Evolutionary conservation across 2,888 invertebrate species (phyloP).

Genomic region (Pachycephus smyrnensis): DNA sequence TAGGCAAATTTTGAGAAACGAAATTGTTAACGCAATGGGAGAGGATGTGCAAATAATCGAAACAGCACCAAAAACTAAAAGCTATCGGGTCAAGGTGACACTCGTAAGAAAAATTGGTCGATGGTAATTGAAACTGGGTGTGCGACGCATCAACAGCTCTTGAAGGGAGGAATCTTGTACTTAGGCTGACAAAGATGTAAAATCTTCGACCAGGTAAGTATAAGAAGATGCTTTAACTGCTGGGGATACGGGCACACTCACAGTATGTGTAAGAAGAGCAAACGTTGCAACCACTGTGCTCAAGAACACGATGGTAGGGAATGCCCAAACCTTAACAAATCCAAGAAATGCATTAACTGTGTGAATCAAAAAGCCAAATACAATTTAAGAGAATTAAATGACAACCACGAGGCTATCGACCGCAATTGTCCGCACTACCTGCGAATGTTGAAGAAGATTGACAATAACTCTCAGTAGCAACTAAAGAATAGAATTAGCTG

Average conservation of each 20-base stretch:
- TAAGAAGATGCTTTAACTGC: conserved; percentile 11
- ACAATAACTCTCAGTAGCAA: conserved; percentile 8
- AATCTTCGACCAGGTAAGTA: neutral
- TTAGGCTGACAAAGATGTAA: conserved; percentile 3
- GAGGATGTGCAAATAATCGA: neutral
- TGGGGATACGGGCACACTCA: conserved; percentile 10
- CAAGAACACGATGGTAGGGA: neutral
- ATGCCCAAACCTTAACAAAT: too few species aligned
- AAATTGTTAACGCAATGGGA: neutral
- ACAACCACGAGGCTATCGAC: conserved; percentile 9
- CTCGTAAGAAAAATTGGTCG: conserved; percentile 5
- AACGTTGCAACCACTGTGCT: conserved; percentile 7
- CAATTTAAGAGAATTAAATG: conserved; percentile 7
- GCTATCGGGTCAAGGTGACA: neutral
- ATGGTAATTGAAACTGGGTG: neutral
- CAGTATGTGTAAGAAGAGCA: conserved; percentile 2
- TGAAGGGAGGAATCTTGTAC: conserved; percentile 1
- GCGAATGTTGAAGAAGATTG: conserved; percentile 7
- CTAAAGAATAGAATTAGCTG: neutral
- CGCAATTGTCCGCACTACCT: conserved; percentile 9
- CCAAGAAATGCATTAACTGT: conserved; percentile 8
- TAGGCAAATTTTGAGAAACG: neutral
- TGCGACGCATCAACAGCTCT: conserved; percentile 9
- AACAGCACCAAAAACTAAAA: neutral
- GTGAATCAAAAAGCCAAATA: conserved; percentile 5